Evolutionary conservation across 2,797 vertebrate genomes (phyloP), one percentile per base, ranked within the genome.

Genomic region (Ammospiza maritima): DNA sequence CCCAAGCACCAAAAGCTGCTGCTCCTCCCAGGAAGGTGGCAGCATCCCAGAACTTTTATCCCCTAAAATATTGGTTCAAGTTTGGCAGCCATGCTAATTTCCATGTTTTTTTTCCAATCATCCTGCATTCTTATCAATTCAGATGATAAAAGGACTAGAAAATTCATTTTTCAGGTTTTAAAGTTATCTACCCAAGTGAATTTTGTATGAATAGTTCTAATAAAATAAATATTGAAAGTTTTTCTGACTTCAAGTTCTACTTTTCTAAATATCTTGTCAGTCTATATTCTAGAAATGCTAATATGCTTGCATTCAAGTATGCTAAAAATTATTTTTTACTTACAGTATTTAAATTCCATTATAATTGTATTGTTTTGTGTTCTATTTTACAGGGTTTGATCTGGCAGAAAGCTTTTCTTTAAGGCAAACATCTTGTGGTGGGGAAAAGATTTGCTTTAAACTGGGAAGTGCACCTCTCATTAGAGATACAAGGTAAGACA

Each of bases 321-420:
- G 29, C 82, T 85, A 74, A 65, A 96, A 90, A 67, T 92, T 18
- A 86, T 18, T 94, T 70, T 85, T 75, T 88, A 71, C 29, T 48
- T 60, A 27, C 2, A 0, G 13, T 83, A 88, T 66, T 65, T 27
- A 73, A 87, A 88, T 70, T 38, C 22, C 20, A 32, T 90, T 80
- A 73, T 84, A 51, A 54, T 54, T 85, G 53, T 94, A n/a, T n/a
- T 62, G 40, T 40, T 40, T 40, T 40, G 4, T 96, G 51, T 93
- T 22, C 3, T 44, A n/a, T 94, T 97, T 97, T 88, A 30, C 97
- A 99, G 99, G 99, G 86, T 99, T 99, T 96, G 99, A 99, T 97
- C 98, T 99, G 91, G 98, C 98, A 66, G 98, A 99, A 96, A 98
- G 97, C 69, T 99, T 99, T 98, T 98, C 99, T 92, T 97, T 99